These are phyloP conservation scores for Drosophila paulistorum DNA, from an alignment of 1,140 invertebrate genomes.

Conservation along the genomic window DNA sequence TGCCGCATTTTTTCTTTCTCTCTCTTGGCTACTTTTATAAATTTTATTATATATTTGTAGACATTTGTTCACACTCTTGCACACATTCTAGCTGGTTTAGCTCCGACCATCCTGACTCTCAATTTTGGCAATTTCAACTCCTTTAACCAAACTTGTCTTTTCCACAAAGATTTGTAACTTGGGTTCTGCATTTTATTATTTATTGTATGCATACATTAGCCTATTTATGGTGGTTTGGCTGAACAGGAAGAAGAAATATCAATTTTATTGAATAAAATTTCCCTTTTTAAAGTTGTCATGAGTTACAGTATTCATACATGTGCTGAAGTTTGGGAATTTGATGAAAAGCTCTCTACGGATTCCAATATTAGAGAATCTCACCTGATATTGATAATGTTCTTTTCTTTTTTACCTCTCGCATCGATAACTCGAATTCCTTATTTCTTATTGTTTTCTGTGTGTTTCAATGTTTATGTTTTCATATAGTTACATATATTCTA, in stretches of 20 bases:
- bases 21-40: slow-evolving; percentile 4
- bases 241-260: not conserved
- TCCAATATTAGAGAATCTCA: too few relatives aligned
- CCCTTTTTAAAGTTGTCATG: not conserved
- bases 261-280: slow-evolving; percentile 1
- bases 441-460: too few relatives aligned
- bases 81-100: not conserved
- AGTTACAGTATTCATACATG: too few relatives aligned
- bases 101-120: not conserved
- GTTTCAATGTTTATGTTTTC: too few relatives aligned
- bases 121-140: not conserved
- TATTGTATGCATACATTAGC: slow-evolving; percentile 24
- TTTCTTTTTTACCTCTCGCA: too few relatives aligned
- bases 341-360: too few relatives aligned
- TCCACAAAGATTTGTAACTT: slow-evolving; percentile 21
- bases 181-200: slow-evolving; percentile 49
- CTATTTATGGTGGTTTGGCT: not conserved
- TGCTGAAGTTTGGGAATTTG: too few relatives aligned
- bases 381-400: too few relatives aligned
- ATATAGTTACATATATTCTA: too few relatives aligned
- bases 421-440: too few relatives aligned
- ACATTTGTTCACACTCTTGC: slow-evolving; percentile 9
- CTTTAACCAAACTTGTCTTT: not conserved
- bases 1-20: not conserved
- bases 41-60: slow-evolving; percentile 28